A percentile compares a stretch with the other conserved stretches of the same genome.
Evolutionary conservation across 2,888 invertebrate genomes (phyloP).

Genomic region (Lycaena phlaeas): DNA sequence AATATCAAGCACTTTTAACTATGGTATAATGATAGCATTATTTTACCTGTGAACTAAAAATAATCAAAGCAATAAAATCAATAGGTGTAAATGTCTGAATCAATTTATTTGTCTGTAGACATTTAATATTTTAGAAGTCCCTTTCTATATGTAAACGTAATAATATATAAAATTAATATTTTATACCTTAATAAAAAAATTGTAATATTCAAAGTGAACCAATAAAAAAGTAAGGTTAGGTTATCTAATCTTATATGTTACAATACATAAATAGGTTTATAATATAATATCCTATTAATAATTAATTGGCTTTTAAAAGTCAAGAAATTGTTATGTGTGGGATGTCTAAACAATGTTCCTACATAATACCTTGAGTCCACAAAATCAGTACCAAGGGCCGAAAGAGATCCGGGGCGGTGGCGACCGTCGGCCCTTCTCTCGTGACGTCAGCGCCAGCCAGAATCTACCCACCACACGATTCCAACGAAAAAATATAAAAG

Average conservation of each 20-base stretch:
- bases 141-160: too few relatives aligned
- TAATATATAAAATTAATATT: too few relatives aligned
- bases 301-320: background rate
- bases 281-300: background rate
- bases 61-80: too few relatives aligned
- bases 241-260: background rate
- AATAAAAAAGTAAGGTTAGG: too few relatives aligned
- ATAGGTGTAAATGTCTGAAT: too few relatives aligned
- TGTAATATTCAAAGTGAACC: too few relatives aligned
- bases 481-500: constrained; percentile 21
- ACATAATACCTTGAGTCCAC: constrained; percentile 20
- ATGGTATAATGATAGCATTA: too few relatives aligned
- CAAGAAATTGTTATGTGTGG: background rate
- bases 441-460: constrained; percentile 52
- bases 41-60: too few relatives aligned
- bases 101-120: too few relatives aligned
- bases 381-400: constrained; percentile 69
- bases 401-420: constrained; percentile 67
- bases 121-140: too few relatives aligned
- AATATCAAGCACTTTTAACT: too few relatives aligned
- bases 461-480: constrained; percentile 40
- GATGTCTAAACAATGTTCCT: background rate
- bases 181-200: too few relatives aligned
- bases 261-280: background rate
- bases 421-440: constrained; percentile 42